phyloP scores from a whole-genome alignment of 2,797 vertebrate species.

The Hozukius guyotensis region DNA sequence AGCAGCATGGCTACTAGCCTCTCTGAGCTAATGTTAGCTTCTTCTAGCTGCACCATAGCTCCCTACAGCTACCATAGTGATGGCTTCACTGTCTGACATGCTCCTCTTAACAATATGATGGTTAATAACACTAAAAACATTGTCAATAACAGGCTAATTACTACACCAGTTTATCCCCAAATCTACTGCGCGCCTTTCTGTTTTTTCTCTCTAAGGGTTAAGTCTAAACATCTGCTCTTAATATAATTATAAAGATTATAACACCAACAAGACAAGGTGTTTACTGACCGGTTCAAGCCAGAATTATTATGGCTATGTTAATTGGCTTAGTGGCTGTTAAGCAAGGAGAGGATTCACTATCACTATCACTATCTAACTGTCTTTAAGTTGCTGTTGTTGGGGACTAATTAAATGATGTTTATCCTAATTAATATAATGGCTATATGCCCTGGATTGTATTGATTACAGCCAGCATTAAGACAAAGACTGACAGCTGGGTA shows the following conservation, averaged over 20 bases:
- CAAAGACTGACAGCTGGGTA: not conserved
- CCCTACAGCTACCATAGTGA: not conserved
- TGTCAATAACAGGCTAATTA: not conserved
- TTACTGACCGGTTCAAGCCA: conserved; percentile 70
- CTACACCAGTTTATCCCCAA: not conserved
- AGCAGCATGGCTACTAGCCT: too few relatives aligned
- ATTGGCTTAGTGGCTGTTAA: conserved; percentile 72
- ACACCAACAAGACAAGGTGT: not conserved
- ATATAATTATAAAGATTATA: not conserved
- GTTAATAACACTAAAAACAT: not conserved
- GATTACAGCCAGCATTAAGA: not conserved
- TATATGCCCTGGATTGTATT: not conserved
- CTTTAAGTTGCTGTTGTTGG: not conserved
- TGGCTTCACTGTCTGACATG: not conserved
- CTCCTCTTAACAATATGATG: accelerated
- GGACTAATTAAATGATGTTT: conserved; percentile 8
- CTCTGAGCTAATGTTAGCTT: too few relatives aligned
- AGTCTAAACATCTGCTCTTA: not conserved
- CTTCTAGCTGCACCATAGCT: not conserved
- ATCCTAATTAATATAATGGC: not conserved
- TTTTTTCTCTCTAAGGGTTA: not conserved
- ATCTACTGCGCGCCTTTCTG: conserved; percentile 3
- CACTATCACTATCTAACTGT: not conserved
- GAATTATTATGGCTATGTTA: conserved; percentile 64
- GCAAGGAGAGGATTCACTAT: not conserved